Evolutionary conservation across 1,140 invertebrate genomes (phyloP), one percentile per base, ranked within the genome.

Genomic region (Bilobella aurantiaca): DNA sequence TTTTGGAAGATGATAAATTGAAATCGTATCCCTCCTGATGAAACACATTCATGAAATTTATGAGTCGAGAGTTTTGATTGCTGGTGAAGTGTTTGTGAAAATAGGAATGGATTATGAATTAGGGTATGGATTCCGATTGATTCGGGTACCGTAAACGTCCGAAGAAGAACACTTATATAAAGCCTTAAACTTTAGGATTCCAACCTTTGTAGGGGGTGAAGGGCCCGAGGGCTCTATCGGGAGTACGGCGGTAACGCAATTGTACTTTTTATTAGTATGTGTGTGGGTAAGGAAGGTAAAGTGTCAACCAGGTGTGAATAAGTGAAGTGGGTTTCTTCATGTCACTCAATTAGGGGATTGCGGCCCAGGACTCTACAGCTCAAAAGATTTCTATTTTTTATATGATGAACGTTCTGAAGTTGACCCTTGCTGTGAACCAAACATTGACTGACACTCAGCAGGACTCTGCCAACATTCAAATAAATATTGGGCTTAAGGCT

Each of bases 261-360:
- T 42, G 34, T 18, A 12, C 18, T 42, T 8, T 18, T 42, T 42
- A 12, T 8, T 42, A 42, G 8, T 18, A 42, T 12, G 18, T 18
- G 34, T 14, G 12, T 12, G 21, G 25, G 21, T 18, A 53, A 53
- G 21, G 49, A 53, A 70, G 62, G 25, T 29, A 37, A 34, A 47
- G 64, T 66, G 66, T 71, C 65, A 66, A 66, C 68, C 69, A 71
- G 66, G 66, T 71, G 69, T 70, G 69, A 70, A 53, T n/a, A n/a
- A n/a, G n/a, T 67, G 63, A 58, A 42, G 66, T 66, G 65, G 69
- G 64, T 57, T n/a, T n/a, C n/a, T n/a, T 65, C 69, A 68, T 71
- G 69, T 71, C 69, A 71, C 69, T 71, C 69, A 71, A 71, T 71
- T 71, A 67, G 69, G 68, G 61, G 58, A 67, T 12, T 23, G 65